Evolutionary conservation across 2,888 invertebrate species (phyloP).

Genomic region (Deilephila porcellus): DNA sequence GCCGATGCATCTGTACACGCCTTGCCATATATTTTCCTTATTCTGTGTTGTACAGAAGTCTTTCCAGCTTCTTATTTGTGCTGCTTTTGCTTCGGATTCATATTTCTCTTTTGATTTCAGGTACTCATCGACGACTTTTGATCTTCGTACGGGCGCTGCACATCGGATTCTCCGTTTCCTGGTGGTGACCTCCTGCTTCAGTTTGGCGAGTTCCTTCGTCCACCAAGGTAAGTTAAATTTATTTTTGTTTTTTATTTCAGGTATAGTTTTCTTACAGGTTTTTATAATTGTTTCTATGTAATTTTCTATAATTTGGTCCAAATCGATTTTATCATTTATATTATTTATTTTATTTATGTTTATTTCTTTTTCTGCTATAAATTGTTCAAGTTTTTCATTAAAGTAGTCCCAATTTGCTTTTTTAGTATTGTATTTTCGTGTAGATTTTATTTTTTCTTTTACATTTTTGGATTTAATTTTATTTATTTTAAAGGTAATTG

Average conservation of each 20-base stretch:
- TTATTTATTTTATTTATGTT: slow-evolving; percentile 24
- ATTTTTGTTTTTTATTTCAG: slow-evolving; percentile 11
- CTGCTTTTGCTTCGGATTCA: not conserved
- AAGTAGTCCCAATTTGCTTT: slow-evolving; percentile 16
- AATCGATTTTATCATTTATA: slow-evolving; percentile 24
- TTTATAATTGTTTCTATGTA: slow-evolving; percentile 23
- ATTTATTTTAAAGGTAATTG: slow-evolving; percentile 26
- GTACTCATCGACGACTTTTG: slow-evolving; percentile 10
- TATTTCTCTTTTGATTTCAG: slow-evolving; percentile 25
- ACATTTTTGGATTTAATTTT: not conserved
- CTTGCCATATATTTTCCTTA: slow-evolving; percentile 38
- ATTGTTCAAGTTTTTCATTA: not conserved
- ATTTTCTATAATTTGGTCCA: not conserved
- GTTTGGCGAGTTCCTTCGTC: too few relatives aligned
- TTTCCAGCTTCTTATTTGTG: slow-evolving; percentile 34
- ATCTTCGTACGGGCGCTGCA: slow-evolving; percentile 27
- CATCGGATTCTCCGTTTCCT: too few relatives aligned
- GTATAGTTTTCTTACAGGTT: slow-evolving; percentile 23
- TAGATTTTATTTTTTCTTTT: slow-evolving; percentile 7
- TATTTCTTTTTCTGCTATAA: not conserved
- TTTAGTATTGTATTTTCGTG: slow-evolving; percentile 19
- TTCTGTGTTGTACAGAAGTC: slow-evolving; percentile 36
- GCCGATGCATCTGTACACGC: not conserved
- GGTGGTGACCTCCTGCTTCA: too few relatives aligned
- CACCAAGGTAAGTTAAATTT: not conserved